Base-by-base conservation (phyloP, 1,140 invertebrate genomes). In the Drosophila quadrilineata region DNA sequence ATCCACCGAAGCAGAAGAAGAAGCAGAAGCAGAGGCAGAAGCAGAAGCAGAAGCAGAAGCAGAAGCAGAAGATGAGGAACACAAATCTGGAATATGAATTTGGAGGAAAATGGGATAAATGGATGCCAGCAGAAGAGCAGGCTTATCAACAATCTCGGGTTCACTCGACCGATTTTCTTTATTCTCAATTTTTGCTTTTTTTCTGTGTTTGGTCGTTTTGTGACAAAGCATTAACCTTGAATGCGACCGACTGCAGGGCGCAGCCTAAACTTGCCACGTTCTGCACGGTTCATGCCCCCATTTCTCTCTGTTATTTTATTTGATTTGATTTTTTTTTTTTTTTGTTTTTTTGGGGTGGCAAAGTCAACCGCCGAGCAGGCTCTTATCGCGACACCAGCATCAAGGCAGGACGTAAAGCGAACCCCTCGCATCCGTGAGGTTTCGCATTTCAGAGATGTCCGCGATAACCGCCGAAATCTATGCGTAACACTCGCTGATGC, bases 171-270 rank as follows among this genome's bases (percentile, higher is more conserved):
- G n/a, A n/a, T n/a, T n/a, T n/a, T n/a, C n/a, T n/a, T n/a, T n/a
- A 31, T 35, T 26, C 43, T 21, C 62, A n/a, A n/a, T 65, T 65
- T 58, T 65, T 54, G 28, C 26, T 19, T 49, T 40, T 48, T 57
- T 35, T 62, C 43, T 12, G 53, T 41, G 60, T 46, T 49, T 53
- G 58, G 28, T 65, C 54, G 45, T 46, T 50, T 70, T 80, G 71
- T 70, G 63, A 45, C 73, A 64, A 71, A 73, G 62, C 77, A 84
- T 82, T 77, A 82, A 77, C 77, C 77, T 84, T 82, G 77, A 84
- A 76, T 82, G 77, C 77, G 72, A 60, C 29, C 77, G 72, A 60
- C 29, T 76, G 77, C 77, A 82, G n/a, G n/a, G n/a, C 72, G 77
- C 70, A 70, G 54, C 16, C 6, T n/a, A 22, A n/a, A n/a, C 24